Evolutionary conservation across 2,113 vertebrate species (phyloP).

Genomic region (Podarcis raffonei): DNA sequence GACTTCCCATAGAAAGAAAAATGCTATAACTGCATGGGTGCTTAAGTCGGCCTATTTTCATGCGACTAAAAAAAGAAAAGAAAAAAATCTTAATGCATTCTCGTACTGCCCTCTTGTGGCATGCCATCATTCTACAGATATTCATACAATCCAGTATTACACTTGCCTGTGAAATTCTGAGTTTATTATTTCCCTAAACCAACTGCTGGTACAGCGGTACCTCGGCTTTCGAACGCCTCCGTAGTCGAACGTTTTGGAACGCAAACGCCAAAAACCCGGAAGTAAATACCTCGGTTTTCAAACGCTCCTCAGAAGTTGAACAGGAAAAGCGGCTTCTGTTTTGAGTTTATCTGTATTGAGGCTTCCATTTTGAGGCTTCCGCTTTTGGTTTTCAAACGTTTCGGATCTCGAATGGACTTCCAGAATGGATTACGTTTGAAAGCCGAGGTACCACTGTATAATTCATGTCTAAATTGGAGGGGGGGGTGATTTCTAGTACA

Average conservation of each 20-base stretch:
- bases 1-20: conserved; percentile 7
- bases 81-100: conserved; percentile 33
- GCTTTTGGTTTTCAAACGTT: too few relatives aligned
- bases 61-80: accelerated
- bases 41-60: conserved; percentile 11
- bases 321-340: too few relatives aligned
- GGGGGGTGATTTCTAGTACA: not conserved
- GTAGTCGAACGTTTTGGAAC: too few relatives aligned
- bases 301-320: too few relatives aligned
- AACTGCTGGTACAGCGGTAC: not conserved
- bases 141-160: not conserved
- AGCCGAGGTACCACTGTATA: too few relatives aligned
- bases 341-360: too few relatives aligned
- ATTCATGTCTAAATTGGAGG: not conserved
- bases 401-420: too few relatives aligned
- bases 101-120: conserved; percentile 72
- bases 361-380: too few relatives aligned
- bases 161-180: not conserved
- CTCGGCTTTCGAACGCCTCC: too few relatives aligned
- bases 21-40: conserved; percentile 17
- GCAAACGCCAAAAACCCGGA: too few relatives aligned
- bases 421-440: too few relatives aligned
- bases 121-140: conserved; percentile 19
- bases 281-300: too few relatives aligned
- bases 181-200: not conserved